Percentiles rank a stretch among this genome's conserved stretches.
phyloP scores from a whole-genome alignment of 2,888 invertebrate species.

The Drosophila pseudotalamancana region DNA sequence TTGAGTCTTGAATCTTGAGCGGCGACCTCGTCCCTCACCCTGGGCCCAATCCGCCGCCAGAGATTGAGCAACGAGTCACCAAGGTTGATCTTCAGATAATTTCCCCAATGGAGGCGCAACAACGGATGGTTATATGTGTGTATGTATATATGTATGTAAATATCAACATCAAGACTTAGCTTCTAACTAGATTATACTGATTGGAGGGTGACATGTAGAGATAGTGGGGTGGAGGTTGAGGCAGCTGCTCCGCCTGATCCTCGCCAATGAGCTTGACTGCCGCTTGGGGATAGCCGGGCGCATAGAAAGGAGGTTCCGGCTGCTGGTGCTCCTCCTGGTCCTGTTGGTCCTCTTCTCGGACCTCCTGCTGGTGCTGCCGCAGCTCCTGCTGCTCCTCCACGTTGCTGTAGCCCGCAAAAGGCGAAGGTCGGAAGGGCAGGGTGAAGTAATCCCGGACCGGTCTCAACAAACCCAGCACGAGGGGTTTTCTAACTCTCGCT shows the following conservation, averaged over 20 bases:
- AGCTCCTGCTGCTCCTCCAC: constrained; percentile 24
- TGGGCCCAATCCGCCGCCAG: too few species aligned
- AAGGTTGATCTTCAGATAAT: too few species aligned
- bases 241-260: constrained; percentile 31
- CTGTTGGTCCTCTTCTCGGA: not conserved
- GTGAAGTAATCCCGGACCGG: constrained; percentile 37
- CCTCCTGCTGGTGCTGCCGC: not conserved
- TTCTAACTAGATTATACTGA: constrained; percentile 57
- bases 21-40: too few species aligned
- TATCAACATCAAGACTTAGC: constrained; percentile 9
- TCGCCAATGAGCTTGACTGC: constrained; percentile 3
- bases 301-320: constrained; percentile 41
- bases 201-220: constrained; percentile 57
- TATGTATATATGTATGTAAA: too few species aligned
- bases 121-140: too few species aligned
- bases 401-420: constrained; percentile 64
- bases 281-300: constrained; percentile 34
- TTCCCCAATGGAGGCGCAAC: too few species aligned
- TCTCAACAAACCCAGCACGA: constrained; percentile 39
- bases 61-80: too few species aligned
- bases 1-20: too few species aligned
- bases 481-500: not conserved
- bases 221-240: constrained; percentile 25
- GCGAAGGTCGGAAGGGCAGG: constrained; percentile 72
- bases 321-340: not conserved